phyloP scores from a whole-genome alignment of 2,113 vertebrate species.

The Chaenogobius annularis region DNA sequence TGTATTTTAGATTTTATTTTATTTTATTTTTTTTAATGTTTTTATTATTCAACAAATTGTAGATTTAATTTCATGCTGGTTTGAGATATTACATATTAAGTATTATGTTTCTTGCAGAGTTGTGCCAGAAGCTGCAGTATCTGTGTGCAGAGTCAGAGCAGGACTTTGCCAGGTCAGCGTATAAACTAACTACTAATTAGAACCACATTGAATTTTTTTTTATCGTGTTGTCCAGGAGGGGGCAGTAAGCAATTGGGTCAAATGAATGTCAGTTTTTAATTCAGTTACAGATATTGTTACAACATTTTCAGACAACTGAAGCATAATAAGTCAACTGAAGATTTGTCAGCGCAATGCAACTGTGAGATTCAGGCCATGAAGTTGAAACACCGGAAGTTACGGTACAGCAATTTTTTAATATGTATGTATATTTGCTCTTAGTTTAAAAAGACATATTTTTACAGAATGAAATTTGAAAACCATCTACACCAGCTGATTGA shows the following conservation, averaged over 20 bases:
- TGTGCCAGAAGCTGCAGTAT: constrained; percentile 62
- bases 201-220: background rate
- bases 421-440: background rate
- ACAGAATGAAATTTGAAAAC: constrained; percentile 77
- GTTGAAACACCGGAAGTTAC: constrained; percentile 73
- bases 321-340: constrained; percentile 63
- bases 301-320: constrained; percentile 56
- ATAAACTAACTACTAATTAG: background rate
- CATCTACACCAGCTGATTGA: constrained; percentile 73
- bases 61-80: no score
- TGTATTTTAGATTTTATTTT: background rate
- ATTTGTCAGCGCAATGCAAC: constrained; percentile 63
- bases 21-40: background rate
- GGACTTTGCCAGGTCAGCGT: constrained; percentile 60
- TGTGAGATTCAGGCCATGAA: constrained; percentile 75
- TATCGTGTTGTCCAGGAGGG: constrained; percentile 42
- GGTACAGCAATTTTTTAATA: constrained; percentile 44
- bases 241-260: constrained; percentile 30
- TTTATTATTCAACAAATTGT: background rate
- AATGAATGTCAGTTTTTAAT: background rate
- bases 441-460: constrained; percentile 1
- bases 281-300: background rate
- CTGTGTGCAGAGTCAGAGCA: constrained; percentile 70
- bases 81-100: background rate
- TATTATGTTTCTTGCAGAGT: constrained; percentile 42